These are phyloP conservation scores for Philereme vetulata DNA, from an alignment of 2,888 invertebrate genomes.

Conservation along the genomic window DNA sequence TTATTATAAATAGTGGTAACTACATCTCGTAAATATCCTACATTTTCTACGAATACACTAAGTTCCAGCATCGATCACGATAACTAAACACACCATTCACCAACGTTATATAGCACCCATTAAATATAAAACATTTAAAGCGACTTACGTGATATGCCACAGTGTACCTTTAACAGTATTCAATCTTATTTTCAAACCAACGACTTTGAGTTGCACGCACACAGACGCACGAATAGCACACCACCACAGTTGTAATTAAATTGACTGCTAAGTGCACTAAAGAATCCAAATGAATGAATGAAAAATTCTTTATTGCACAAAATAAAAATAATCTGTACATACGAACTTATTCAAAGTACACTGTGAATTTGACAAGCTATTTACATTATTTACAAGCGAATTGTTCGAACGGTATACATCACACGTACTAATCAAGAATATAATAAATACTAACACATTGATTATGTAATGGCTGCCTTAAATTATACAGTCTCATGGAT, in stretches of 20 bases:
- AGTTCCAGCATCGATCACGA: constrained; percentile 45
- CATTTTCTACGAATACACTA: constrained; percentile 52
- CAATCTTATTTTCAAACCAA: not conserved
- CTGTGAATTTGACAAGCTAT: constrained; percentile 43
- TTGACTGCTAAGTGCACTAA: not conserved
- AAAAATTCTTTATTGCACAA: not conserved
- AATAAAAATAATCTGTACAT: not conserved
- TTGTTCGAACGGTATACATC: constrained; percentile 55
- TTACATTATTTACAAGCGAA: constrained; percentile 54
- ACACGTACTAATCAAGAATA: constrained; percentile 35
- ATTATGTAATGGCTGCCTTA: constrained; percentile 73
- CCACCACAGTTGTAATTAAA: too few relatives aligned
- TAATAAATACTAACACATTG: constrained; percentile 37
- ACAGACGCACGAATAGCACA: not conserved
- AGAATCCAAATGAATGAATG: not conserved
- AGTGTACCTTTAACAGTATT: constrained; percentile 40
- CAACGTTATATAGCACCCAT: constrained; percentile 81
- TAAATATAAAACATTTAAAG: constrained; percentile 78
- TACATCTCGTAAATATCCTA: constrained; percentile 62
- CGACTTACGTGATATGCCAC: constrained; percentile 55
- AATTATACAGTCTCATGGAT: constrained; percentile 76
- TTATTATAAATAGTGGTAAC: constrained; percentile 72
- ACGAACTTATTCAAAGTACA: constrained; percentile 11
- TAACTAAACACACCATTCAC: constrained; percentile 68
- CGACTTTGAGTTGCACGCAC: not conserved